These are phyloP conservation scores for Leptinotarsa defecta DNA, from an alignment of 1,140 invertebrate species.

Conservation along the genomic window DNA sequence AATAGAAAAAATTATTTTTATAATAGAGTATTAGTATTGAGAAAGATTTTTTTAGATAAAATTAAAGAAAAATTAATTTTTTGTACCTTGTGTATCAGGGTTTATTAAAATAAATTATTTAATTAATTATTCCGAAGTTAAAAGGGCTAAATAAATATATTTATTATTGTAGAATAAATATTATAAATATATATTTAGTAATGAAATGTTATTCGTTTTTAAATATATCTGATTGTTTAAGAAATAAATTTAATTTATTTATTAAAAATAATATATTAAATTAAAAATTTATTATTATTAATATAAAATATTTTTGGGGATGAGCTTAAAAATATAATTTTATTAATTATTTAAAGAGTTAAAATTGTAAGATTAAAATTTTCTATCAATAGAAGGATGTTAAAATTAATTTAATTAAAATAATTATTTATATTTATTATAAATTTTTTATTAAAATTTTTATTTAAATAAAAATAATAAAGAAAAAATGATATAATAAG, in stretches of 20 bases:
- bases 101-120: conserved; percentile 61
- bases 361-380: too few relatives aligned
- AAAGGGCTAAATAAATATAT: conserved; percentile 60
- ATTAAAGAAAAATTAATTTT: conserved; percentile 61
- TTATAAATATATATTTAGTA: conserved; percentile 63
- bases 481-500: too few relatives aligned
- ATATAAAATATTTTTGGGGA: too few relatives aligned
- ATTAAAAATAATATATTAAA: too few relatives aligned
- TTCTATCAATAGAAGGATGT: too few relatives aligned
- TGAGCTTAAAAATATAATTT: too few relatives aligned
- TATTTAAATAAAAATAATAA: too few relatives aligned
- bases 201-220: conserved; percentile 66
- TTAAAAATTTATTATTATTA: too few relatives aligned
- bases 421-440: too few relatives aligned
- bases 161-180: conserved; percentile 62
- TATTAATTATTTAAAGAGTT: too few relatives aligned
- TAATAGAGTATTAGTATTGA: conserved; percentile 61
- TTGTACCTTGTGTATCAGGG: conserved; percentile 71
- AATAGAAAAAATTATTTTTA: conserved; percentile 56
- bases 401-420: too few relatives aligned
- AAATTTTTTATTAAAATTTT: too few relatives aligned
- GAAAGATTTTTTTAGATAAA: conserved; percentile 48
- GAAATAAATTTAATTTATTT: conserved; percentile 57
- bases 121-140: conserved; percentile 61
- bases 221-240: conserved; percentile 69